Conservation (phyloP, 2,797 vertebrate species). For the Lycodopsis pacificus region DNA sequence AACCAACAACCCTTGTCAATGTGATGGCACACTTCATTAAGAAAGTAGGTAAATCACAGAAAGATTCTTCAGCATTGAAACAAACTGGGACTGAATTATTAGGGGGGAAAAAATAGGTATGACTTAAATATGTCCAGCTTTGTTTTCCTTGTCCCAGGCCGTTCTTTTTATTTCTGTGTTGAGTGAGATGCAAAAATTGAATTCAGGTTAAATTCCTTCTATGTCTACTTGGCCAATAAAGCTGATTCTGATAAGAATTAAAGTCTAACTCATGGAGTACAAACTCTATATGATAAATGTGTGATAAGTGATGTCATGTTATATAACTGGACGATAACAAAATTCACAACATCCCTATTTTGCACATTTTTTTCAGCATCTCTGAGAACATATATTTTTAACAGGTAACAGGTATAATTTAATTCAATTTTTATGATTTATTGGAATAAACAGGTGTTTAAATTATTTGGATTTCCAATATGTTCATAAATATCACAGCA, state of each 20-base stretch:
- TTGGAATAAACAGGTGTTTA: not conserved
- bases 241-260: not conserved
- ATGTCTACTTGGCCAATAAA: not conserved
- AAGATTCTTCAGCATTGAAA: not conserved
- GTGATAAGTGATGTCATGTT: not conserved
- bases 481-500: not conserved
- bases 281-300: not conserved
- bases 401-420: no score
- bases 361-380: not conserved
- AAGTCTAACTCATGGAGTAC: not conserved
- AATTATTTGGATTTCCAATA: not conserved
- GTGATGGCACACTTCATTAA: not conserved
- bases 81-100: not conserved
- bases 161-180: not conserved
- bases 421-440: not conserved
- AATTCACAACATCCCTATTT: not conserved
- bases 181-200: not conserved
- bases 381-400: not conserved
- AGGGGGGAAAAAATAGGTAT: rapidly evolving
- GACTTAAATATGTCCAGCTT: not conserved
- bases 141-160: not conserved
- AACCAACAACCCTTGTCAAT: not conserved
- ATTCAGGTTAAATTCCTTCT: not conserved
- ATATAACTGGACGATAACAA: not conserved
- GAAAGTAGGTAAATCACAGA: not conserved